A percentile compares a stretch with the other conserved stretches of the same genome.
These are phyloP conservation scores for Oreochromis grahami DNA, from an alignment of 2,797 vertebrate genomes.

Conservation along the genomic window DNA sequence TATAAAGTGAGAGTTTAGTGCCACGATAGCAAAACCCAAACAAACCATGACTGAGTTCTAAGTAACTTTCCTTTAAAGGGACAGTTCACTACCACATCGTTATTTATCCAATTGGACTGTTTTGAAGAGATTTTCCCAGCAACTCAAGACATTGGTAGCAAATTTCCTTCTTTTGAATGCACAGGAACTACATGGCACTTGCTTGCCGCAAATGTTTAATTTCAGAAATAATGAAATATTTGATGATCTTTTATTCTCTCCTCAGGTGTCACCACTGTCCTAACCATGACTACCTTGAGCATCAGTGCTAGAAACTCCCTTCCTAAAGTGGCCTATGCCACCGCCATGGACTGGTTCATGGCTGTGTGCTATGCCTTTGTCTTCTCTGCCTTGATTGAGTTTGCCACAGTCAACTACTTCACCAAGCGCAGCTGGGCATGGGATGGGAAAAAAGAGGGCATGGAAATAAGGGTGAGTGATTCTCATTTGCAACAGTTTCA, in stretches of 20 bases:
- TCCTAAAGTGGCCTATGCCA: conserved; percentile 98
- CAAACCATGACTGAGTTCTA: background rate
- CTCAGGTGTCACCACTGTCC: conserved; percentile 97
- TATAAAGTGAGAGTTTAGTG: background rate
- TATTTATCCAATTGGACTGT: background rate
- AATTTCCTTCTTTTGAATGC: background rate
- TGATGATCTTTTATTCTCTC: conserved; percentile 48
- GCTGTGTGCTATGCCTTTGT: conserved; percentile 99
- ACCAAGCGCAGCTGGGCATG: conserved; percentile 99
- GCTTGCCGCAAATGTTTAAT: background rate
- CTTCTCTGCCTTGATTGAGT: conserved; percentile 99
- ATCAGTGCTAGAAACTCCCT: conserved; percentile 99
- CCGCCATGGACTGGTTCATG: conserved; percentile 99
- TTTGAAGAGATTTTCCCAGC: background rate
- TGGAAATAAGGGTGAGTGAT: conserved; percentile 91
- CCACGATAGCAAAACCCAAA: background rate
- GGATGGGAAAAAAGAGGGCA: conserved; percentile 97
- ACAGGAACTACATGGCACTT: background rate
- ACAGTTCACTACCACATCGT: background rate
- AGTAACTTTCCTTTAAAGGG: background rate
- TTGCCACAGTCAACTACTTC: conserved; percentile 99
- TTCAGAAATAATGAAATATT: background rate
- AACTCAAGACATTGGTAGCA: background rate
- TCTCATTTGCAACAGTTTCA: background rate
- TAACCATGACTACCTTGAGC: conserved; percentile 99